These are phyloP conservation scores for Condylostylus longicornis DNA, from an alignment of 1,140 invertebrate species.

Conservation along the genomic window DNA sequence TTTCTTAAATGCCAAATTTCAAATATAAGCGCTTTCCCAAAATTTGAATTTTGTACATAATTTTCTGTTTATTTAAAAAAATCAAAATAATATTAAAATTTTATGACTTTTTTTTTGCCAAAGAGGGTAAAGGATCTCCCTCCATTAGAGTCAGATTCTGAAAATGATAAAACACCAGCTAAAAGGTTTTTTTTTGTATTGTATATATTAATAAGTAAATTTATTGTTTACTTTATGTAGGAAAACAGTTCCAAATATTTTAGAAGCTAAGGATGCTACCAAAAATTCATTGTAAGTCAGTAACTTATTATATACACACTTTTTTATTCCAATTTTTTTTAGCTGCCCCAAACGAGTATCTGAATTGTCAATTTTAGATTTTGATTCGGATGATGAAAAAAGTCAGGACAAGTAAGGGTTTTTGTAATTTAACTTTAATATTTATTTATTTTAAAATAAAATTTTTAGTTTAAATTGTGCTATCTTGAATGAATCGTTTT, in stretches of 20 bases:
- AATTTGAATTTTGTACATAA: too few species aligned
- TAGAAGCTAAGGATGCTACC: constrained; percentile 6
- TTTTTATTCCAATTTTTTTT: constrained; percentile 1
- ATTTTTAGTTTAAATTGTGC: constrained; percentile 27
- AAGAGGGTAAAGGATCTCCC: constrained; percentile 22
- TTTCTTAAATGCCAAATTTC: too few species aligned
- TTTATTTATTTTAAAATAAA: background rate
- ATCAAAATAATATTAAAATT: background rate
- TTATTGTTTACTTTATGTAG: constrained; percentile 5
- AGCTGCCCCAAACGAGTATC: constrained; percentile 19
- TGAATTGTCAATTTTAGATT: constrained; percentile 21
- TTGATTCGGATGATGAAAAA: constrained; percentile 24
- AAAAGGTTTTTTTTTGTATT: constrained; percentile 5
- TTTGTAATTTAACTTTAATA: background rate
- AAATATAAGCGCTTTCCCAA: too few species aligned
- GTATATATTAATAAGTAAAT: background rate
- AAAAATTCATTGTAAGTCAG: background rate
- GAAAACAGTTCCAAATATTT: constrained; percentile 8
- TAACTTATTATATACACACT: constrained; percentile 1
- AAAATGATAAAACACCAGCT: constrained; percentile 21
- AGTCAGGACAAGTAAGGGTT: constrained; percentile 8
- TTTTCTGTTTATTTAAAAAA: too few species aligned
- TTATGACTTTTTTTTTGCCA: constrained; percentile 17
- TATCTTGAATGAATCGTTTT: constrained; percentile 28
- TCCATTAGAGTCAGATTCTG: constrained; percentile 17